Evolutionary conservation across 2,797 vertebrate species (phyloP).

Genomic region (Karalla daura): DNA sequence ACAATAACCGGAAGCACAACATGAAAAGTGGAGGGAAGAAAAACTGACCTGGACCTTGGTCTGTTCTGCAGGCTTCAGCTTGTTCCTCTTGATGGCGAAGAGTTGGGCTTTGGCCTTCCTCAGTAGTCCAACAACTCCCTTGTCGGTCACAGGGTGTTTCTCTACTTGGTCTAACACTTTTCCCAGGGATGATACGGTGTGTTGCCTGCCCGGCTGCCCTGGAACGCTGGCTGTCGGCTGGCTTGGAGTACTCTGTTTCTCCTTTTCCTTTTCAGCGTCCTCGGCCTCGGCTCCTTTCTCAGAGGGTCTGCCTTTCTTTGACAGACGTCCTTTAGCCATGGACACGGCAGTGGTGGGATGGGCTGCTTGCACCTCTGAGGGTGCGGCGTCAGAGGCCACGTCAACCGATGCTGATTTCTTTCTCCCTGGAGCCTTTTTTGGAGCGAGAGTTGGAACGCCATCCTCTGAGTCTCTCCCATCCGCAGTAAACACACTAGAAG

Average conservation of each 20-base stretch:
- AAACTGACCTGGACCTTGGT: constrained; percentile 94
- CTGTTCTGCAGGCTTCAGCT: constrained; percentile 92
- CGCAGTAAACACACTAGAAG: constrained; percentile 84
- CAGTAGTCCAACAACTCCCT: constrained; percentile 93
- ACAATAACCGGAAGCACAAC: not conserved
- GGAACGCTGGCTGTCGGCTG: constrained; percentile 71
- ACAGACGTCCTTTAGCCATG: constrained; percentile 84
- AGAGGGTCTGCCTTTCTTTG: constrained; percentile 88
- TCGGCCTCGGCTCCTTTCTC: constrained; percentile 86
- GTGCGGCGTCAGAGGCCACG: constrained; percentile 76
- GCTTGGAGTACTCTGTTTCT: constrained; percentile 73
- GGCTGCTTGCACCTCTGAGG: constrained; percentile 80
- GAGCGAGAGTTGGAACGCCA: constrained; percentile 78
- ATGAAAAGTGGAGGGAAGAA: constrained; percentile 2
- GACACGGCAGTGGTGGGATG: constrained; percentile 62
- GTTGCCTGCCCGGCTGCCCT: constrained; percentile 85
- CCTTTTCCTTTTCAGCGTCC: constrained; percentile 83
- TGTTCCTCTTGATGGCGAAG: constrained; percentile 97
- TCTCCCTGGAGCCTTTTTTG: constrained; percentile 89
- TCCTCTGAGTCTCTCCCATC: constrained; percentile 90
- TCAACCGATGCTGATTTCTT: constrained; percentile 88
- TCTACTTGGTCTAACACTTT: constrained; percentile 93
- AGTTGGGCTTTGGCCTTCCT: constrained; percentile 98
- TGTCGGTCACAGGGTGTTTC: constrained; percentile 95
- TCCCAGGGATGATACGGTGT: constrained; percentile 89